Percentiles rank a stretch among this genome's conserved stretches.
phyloP scores from a whole-genome alignment of 2,888 invertebrate species.

The Pseudoips prasinana region DNA sequence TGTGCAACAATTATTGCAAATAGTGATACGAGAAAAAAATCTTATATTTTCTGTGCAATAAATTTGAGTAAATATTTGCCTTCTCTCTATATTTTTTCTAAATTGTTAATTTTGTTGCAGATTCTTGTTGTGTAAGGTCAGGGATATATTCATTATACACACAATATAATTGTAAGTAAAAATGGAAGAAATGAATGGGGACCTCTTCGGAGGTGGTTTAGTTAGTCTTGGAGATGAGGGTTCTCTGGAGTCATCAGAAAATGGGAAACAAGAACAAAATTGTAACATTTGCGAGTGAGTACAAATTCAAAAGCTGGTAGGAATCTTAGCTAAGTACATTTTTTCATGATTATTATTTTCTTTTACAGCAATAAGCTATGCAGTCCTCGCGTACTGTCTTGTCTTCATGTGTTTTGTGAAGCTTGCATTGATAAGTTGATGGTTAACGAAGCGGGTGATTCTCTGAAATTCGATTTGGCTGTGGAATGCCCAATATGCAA shows the following conservation, averaged over 20 bases:
- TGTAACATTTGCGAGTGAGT: constrained; percentile 86
- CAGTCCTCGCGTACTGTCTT: constrained; percentile 93
- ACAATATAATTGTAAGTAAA: constrained; percentile 73
- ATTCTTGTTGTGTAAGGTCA: constrained; percentile 67
- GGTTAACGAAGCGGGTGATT: constrained; percentile 86
- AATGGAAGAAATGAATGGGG: constrained; percentile 84
- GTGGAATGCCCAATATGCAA: constrained; percentile 91
- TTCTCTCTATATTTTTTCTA: too few relatives aligned
- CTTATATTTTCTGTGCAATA: too few relatives aligned
- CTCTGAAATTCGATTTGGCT: constrained; percentile 83
- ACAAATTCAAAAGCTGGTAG: too few relatives aligned
- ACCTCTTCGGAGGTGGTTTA: constrained; percentile 75
- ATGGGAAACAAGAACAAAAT: constrained; percentile 81
- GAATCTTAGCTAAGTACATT: not conserved
- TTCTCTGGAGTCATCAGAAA: constrained; percentile 73
- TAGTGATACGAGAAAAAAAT: too few relatives aligned
- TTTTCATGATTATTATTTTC: not conserved
- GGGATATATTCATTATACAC: constrained; percentile 66
- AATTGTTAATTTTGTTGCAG: constrained; percentile 51
- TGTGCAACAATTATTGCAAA: too few relatives aligned
- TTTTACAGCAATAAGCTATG: constrained; percentile 86
- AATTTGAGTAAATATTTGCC: too few relatives aligned
- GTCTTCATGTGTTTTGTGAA: constrained; percentile 98
- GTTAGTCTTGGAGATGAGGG: constrained; percentile 76
- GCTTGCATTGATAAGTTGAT: constrained; percentile 92